Base-by-base conservation (phyloP, 1,140 invertebrate species). In the Phymorhynchus buccinoides region DNA sequence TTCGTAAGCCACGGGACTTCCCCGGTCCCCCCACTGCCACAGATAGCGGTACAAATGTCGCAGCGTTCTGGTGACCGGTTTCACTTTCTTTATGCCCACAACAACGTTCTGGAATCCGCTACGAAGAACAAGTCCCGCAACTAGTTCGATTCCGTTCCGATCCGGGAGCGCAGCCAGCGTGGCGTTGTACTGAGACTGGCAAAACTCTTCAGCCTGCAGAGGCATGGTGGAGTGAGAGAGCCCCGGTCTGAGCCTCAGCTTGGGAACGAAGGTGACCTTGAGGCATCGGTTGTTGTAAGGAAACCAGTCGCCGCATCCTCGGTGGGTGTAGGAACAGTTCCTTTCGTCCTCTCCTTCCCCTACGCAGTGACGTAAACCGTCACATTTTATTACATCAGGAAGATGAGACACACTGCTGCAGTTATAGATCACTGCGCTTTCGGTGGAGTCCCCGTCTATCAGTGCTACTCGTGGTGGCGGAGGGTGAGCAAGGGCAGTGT, bases 11-110 rank as follows among this genome's bases (percentile, higher is more conserved):
- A 81, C 39, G 3, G 80, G 48, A 39, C 52, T 81, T 56, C 80
- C 80, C 7, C 80, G 80, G 2, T 66, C 52, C 9, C 80, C 80
- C 80, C 80, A 83, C 62, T 83, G 80, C 80, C 80, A 83, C 35
- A 83, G 56, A 35, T 41, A 83, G n/a, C 80, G 56, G 66, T 83
- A 83, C 56, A 83, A 30, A 14, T 52, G 77, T 32, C 27, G 6
- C 42, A 52, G 41, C 18, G 3, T 79, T n/a, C 30, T 9, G 12
- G 77, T 52, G 0, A 79, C n/a, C 7, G 77, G 77, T 30, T 52
- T 79, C 42, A 79, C 22, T 30, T 79, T 79, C 42, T 30, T n/a
- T 3, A 79, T n/a, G 22, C 77, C 77, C 44, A 79, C 77, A 3
- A 79, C 77, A 14, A n/a, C 77, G n/a, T 79, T 32, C 22, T n/a